phyloP scores from a whole-genome alignment of 2,888 invertebrate species.

The Chydorus sphaericus region DNA sequence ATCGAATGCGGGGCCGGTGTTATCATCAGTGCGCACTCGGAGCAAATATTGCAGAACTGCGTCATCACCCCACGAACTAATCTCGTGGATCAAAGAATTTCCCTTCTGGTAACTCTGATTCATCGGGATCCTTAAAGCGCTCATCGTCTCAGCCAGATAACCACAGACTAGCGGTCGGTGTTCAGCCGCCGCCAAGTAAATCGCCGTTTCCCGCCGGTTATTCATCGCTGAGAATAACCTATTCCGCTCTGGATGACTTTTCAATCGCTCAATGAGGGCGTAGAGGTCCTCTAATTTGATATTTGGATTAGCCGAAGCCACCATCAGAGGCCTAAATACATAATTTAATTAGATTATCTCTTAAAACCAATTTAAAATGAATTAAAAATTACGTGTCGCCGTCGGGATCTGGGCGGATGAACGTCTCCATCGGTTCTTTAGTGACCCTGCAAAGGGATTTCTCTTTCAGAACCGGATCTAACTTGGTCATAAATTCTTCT shows the following conservation, averaged over 20 bases:
- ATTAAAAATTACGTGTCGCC: slow-evolving; percentile 15
- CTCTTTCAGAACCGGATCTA: not conserved
- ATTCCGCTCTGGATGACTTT: not conserved
- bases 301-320: slow-evolving; percentile 9
- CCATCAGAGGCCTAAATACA: slow-evolving; percentile 3
- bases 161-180: slow-evolving; percentile 14
- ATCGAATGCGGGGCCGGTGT: slow-evolving; percentile 4
- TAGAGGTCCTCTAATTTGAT: slow-evolving; percentile 11
- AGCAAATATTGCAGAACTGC: slow-evolving; percentile 9
- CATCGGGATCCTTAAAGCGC: slow-evolving; percentile 1
- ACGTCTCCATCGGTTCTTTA: not conserved
- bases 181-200: slow-evolving; percentile 9
- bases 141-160: slow-evolving; percentile 15
- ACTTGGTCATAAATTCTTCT: not conserved
- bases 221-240: not conserved
- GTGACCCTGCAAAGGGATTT: not conserved
- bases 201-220: slow-evolving; percentile 7
- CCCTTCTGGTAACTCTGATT: slow-evolving; percentile 9
- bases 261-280: slow-evolving; percentile 12
- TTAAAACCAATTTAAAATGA: not conserved
- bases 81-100: slow-evolving; percentile 11
- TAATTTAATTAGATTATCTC: not conserved
- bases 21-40: not conserved
- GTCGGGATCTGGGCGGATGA: slow-evolving; percentile 5
- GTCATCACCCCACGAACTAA: slow-evolving; percentile 11